A percentile compares a stretch with the other conserved stretches of the same genome.
phyloP scores from a whole-genome alignment of 2,113 vertebrate genomes.

The Anolis carolinensis region DNA sequence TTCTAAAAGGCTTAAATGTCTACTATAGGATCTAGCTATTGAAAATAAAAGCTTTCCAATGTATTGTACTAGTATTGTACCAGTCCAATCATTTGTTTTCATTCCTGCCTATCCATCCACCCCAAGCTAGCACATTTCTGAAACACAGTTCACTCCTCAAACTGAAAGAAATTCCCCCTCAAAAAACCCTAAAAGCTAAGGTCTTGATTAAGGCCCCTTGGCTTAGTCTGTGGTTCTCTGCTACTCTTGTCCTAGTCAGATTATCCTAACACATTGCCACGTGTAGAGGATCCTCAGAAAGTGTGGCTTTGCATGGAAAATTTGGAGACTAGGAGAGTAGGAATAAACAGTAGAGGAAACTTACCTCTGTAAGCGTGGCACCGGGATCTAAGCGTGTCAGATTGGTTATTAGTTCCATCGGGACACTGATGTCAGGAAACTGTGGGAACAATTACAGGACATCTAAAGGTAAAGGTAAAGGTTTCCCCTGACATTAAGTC shows the following conservation, averaged over 20 bases:
- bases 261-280: not conserved
- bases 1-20: too few relatives aligned
- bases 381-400: not conserved
- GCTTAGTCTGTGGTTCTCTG: not conserved
- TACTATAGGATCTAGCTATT: too few relatives aligned
- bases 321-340: not conserved
- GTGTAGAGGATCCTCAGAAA: not conserved
- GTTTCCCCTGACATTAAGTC: too few relatives aligned
- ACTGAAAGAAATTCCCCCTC: too few relatives aligned
- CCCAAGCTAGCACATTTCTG: too few relatives aligned
- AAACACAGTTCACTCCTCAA: too few relatives aligned
- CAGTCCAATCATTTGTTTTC: too few relatives aligned
- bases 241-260: not conserved
- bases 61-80: too few relatives aligned
- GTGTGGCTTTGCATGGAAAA: not conserved
- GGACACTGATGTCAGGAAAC: constrained; percentile 46
- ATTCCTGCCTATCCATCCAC: too few relatives aligned
- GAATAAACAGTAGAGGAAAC: not conserved
- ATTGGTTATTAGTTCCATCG: constrained; percentile 28
- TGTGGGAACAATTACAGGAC: rapidly evolving
- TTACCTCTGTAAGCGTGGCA: constrained; percentile 22
- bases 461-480: too few relatives aligned
- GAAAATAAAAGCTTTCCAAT: too few relatives aligned
- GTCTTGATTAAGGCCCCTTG: not conserved
- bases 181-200: too few relatives aligned